Conservation (phyloP, 2,113 vertebrate genomes). For the Bombycilla garrulus region DNA sequence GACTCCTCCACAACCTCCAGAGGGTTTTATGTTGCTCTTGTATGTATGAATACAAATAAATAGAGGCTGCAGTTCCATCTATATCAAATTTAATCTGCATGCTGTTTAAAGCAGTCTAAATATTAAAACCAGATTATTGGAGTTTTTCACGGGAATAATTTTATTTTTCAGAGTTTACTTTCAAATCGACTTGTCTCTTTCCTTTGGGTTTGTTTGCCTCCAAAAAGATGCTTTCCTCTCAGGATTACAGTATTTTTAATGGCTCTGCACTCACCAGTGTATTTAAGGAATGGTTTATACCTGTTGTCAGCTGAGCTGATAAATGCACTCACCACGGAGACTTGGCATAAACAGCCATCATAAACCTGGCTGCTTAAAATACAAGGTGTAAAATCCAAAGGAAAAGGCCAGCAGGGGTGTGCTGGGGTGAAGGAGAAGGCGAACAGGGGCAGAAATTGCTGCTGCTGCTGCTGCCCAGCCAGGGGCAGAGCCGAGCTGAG, state of each 20-base stretch:
- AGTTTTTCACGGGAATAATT: background rate
- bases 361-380: background rate
- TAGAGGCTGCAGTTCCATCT: constrained; percentile 9
- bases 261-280: background rate
- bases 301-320: background rate
- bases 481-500: background rate
- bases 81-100: background rate
- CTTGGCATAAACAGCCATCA: background rate
- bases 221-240: background rate
- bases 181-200: background rate
- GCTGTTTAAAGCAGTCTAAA: background rate
- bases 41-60: constrained; percentile 6
- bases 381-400: rapidly evolving
- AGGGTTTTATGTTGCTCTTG: background rate
- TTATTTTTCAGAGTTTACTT: background rate
- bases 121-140: background rate
- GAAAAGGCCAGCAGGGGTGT: rapidly evolving
- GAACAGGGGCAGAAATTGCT: background rate
- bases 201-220: background rate
- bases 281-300: background rate
- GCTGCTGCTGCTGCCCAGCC: background rate
- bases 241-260: background rate
- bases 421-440: background rate
- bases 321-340: background rate
- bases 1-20: background rate